Conservation (phyloP, 1,140 invertebrate species). For the Trissolcus basalis region DNA sequence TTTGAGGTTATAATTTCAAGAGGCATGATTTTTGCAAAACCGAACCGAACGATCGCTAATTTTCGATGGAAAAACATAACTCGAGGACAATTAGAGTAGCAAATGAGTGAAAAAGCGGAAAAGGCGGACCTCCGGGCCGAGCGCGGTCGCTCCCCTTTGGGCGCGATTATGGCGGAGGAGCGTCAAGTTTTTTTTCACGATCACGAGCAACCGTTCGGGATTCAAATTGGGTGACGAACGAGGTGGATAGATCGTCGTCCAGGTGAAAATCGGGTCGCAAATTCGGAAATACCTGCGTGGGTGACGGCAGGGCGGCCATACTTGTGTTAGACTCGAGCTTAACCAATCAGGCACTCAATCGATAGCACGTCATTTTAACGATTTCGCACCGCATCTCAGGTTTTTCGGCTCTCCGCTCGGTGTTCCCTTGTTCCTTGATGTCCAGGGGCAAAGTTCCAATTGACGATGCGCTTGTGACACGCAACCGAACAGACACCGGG, state of each 20-base stretch:
- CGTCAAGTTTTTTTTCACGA: no score
- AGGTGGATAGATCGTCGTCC: not conserved
- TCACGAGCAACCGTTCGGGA: no score
- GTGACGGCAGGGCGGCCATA: conserved; percentile 75
- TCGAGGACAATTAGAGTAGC: no score
- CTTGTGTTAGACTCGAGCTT: conserved; percentile 71
- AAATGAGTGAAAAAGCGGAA: not conserved
- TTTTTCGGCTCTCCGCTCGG: not conserved
- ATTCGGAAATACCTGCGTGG: conserved; percentile 72
- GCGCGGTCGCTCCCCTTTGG: not conserved
- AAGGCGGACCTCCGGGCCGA: conserved; percentile 11
- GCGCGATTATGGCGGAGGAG: not conserved
- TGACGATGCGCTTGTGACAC: not conserved
- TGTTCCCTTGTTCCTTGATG: not conserved
- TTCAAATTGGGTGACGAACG: no score
- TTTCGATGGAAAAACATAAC: no score
- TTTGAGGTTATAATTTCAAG: conserved; percentile 24
- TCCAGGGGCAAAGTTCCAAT: not conserved
- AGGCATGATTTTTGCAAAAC: no score
- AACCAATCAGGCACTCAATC: conserved; percentile 74
- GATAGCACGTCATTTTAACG: conserved; percentile 73
- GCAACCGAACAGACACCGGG: not conserved
- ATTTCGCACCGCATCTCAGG: conserved; percentile 64
- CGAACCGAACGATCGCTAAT: no score
- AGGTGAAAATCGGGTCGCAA: conserved; percentile 42